A percentile compares a stretch with the other conserved stretches of the same genome.
Evolutionary conservation across 2,113 vertebrate genomes (phyloP).

Genomic region (Potamarius usumacintae): DNA sequence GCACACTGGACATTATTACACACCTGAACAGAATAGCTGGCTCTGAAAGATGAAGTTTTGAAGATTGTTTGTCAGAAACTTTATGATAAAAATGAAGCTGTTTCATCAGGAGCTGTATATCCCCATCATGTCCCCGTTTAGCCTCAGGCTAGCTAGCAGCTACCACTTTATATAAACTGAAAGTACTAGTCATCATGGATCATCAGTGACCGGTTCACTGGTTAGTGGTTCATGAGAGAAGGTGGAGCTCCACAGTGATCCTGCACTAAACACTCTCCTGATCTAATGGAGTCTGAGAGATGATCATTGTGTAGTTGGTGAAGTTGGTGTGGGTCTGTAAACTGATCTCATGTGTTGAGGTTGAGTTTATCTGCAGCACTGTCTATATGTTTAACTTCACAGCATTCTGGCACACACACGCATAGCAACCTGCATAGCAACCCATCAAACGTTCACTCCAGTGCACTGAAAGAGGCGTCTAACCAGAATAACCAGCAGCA

Average conservation of each 20-base stretch:
- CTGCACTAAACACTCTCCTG: no score
- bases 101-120: neutral
- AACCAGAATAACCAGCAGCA: neutral
- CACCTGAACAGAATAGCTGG: no score
- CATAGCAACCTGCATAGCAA: conserved; percentile 4
- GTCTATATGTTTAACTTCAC: neutral
- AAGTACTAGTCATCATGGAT: no score
- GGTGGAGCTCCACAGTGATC: no score
- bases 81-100: neutral
- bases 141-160: neutral
- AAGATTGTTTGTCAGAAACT: no score
- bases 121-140: neutral
- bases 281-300: neutral
- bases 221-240: no score
- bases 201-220: neutral
- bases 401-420: neutral
- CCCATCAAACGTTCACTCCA: neutral
- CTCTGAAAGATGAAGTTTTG: no score
- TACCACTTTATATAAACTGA: neutral
- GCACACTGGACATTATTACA: no score
- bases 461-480: neutral
- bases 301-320: no score
- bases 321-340: neutral
- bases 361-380: neutral
- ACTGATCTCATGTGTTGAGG: neutral